Base-by-base conservation (phyloP, 2,888 invertebrate species). In the Pristionchus japonicus region DNA sequence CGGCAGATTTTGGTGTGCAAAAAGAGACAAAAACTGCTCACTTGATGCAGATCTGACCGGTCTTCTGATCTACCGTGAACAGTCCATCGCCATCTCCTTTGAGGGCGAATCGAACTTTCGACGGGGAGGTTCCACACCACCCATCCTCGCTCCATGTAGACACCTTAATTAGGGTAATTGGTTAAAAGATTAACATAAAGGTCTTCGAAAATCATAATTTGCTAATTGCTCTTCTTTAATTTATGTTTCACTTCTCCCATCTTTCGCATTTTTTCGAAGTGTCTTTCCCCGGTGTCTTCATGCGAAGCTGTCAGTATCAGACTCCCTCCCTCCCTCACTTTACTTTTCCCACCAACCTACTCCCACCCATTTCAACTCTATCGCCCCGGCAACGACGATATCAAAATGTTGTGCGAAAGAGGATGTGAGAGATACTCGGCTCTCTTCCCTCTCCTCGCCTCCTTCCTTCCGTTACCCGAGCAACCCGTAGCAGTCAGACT, bases 71-170 rank as follows among this genome's bases (percentile, higher is more conserved):
- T 1, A 85, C 43, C 3, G 64, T 31, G 64, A 85, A 85, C 0
- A 67, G 43, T 31, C 67, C 85, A 31, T 67, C 85, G 0, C n/a
- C 70, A n/a, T 86, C 74, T 49, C 74, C 86, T 27, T 34, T 67
- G 20, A 86, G 74, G 27, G 57, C 31, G 34, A 86, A 70, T 11
- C 49, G 34, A 67, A 70, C 70, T n/a, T 74, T 67, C 27, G 70
- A 37, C 11, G 70, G 49, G 3, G 34, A 34, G n/a, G 70, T 27
- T 20, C 86, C 86, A 70, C 86, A 86, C 74, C 70, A 86, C 47
- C 70, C 67, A 52, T 86, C 86, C 52, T 86, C 86, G 13, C 70
- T 70, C 70, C 74, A 86, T 34, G 86, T 74, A 11, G 86, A 57
- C n/a, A 86, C 74, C 86, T 86, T 20, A 74, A 70, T 64, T 37